Conservation (phyloP, 2,888 invertebrate genomes). For the Drepanosiphum platanoidis region DNA sequence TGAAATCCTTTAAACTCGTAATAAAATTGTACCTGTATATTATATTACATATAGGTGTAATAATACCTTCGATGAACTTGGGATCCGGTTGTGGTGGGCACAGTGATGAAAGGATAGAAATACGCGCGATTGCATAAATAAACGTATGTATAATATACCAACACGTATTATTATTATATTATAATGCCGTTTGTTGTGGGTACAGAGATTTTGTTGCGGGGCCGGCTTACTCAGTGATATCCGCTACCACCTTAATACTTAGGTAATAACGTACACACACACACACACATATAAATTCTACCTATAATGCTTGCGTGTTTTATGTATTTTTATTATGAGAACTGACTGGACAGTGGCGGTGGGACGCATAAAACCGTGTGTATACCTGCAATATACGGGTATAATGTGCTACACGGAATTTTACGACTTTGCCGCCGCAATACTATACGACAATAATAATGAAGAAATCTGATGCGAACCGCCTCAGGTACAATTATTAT, state of each 20-base stretch:
- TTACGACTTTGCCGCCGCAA: constrained; percentile 28
- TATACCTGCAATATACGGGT: background rate
- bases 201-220: background rate
- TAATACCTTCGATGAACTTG: background rate
- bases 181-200: background rate
- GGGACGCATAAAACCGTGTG: background rate
- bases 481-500: constrained; percentile 11
- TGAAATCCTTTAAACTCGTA: background rate
- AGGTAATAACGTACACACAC: background rate
- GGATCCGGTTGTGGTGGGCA: background rate
- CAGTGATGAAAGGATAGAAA: too few species aligned
- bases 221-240: background rate
- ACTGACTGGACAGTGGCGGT: background rate
- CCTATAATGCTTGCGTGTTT: constrained; percentile 5
- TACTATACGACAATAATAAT: constrained; percentile 26
- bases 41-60: too few species aligned
- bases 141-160: background rate
- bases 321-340: constrained; percentile 25
- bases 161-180: background rate
- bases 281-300: background rate
- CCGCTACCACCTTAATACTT: background rate
- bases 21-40: background rate
- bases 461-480: constrained; percentile 38
- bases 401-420: constrained; percentile 13
- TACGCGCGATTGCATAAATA: constrained; percentile 13